phyloP scores from a whole-genome alignment of 2,797 vertebrate genomes.

The Alfaro cultratus region DNA sequence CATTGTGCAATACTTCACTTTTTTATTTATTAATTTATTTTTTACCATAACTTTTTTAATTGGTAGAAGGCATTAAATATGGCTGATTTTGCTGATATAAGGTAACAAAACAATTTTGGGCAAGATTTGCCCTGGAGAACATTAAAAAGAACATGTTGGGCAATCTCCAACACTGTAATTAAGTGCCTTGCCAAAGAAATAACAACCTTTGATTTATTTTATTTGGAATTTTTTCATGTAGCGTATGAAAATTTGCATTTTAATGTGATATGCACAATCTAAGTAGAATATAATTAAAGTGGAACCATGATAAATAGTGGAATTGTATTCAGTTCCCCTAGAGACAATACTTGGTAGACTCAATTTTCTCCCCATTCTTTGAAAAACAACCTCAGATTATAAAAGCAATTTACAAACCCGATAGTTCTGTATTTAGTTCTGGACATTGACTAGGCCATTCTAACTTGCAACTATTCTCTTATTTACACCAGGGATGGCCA shows the following conservation, averaged over 20 bases:
- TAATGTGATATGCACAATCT: neutral
- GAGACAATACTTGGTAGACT: no score
- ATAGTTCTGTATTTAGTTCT: neutral
- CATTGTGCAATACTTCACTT: neutral
- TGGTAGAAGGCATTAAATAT: constrained; percentile 6
- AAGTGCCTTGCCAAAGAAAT: neutral
- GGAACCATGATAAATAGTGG: neutral
- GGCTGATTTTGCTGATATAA: neutral
- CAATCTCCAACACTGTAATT: neutral
- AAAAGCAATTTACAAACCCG: neutral
- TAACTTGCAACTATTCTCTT: no score
- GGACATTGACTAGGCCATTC: neutral
- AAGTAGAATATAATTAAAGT: neutral
- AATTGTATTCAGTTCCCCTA: neutral
- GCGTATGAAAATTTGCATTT: neutral
- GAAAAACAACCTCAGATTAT: neutral
- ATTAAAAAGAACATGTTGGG: neutral
- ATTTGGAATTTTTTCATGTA: neutral
- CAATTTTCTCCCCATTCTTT: neutral
- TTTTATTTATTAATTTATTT: neutral
- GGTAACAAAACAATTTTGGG: neutral
- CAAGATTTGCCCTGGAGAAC: neutral
- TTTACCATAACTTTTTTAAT: constrained; percentile 1
- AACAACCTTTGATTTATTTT: neutral
- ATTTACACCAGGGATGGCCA: neutral